Conservation (phyloP, 1,140 invertebrate genomes). For the Drosophila auraria region DNA sequence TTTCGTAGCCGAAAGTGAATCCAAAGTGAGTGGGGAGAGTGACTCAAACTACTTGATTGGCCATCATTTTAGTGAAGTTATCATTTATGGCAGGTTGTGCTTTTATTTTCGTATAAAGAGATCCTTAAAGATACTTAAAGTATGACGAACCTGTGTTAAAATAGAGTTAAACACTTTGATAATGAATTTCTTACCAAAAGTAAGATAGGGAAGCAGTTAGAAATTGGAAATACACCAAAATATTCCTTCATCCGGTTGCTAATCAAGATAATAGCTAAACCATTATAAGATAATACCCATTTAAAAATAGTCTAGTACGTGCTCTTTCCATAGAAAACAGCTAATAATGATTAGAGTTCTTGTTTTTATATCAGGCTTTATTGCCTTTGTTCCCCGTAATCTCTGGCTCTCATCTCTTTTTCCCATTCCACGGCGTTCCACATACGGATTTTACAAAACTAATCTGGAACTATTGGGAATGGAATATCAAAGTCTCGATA, state of each 20-base stretch:
- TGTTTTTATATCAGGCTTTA: background rate
- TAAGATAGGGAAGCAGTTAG: background rate
- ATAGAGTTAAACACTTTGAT: too few species aligned
- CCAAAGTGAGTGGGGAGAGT: conserved; percentile 9
- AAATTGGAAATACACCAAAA: background rate
- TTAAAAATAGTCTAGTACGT: background rate
- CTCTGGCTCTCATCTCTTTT: background rate
- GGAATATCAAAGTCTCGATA: conserved; percentile 9
- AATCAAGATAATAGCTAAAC: background rate
- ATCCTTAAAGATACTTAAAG: too few species aligned
- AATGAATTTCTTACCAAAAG: too few species aligned
- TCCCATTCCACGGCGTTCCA: background rate
- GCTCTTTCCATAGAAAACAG: background rate
- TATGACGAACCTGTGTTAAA: too few species aligned
- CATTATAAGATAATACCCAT: background rate
- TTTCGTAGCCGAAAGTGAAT: conserved; percentile 26
- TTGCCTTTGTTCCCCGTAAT: background rate
- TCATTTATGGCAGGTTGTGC: background rate
- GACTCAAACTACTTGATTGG: conserved; percentile 24
- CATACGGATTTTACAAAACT: background rate
- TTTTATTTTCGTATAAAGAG: background rate
- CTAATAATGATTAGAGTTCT: background rate
- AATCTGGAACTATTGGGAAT: background rate
- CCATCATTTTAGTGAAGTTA: conserved; percentile 8
- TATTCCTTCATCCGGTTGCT: background rate